phyloP scores from a whole-genome alignment of 2,113 vertebrate species.

The Fregetta grallaria region DNA sequence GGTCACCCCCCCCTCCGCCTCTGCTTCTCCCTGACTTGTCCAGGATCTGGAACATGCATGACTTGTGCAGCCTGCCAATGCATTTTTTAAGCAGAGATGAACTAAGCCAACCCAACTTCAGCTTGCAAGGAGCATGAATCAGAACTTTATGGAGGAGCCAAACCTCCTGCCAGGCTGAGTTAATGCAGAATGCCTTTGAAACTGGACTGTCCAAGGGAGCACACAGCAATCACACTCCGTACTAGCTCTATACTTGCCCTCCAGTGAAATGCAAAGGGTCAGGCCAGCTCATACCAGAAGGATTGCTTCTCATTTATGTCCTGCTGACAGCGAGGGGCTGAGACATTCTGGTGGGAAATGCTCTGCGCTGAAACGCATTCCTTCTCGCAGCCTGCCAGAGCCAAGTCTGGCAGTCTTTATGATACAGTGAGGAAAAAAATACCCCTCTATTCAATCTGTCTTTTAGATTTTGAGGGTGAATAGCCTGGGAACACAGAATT shows the following conservation, averaged over 20 bases:
- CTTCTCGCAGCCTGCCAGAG: not conserved
- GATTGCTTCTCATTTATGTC: not conserved
- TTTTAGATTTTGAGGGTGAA: not conserved
- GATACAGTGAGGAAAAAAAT: not conserved
- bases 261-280: not conserved
- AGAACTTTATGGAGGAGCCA: slow-evolving; percentile 3
- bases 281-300: not conserved
- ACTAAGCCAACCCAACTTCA: not conserved
- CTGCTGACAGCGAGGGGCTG: not conserved
- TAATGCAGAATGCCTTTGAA: not conserved
- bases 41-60: not conserved
- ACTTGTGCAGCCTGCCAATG: not conserved
- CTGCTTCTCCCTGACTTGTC: not conserved
- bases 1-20: not conserved
- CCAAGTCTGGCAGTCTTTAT: not conserved
- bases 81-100: not conserved
- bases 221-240: not conserved
- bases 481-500: not conserved
- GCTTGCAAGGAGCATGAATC: not conserved
- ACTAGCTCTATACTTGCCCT: not conserved
- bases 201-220: not conserved
- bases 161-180: not conserved
- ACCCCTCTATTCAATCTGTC: not conserved
- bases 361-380: not conserved
- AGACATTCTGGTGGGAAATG: not conserved